Percentiles rank a stretch among this genome's conserved stretches.
Conservation (phyloP, 2,113 vertebrate species). For the Saccopteryx leptura region DNA sequence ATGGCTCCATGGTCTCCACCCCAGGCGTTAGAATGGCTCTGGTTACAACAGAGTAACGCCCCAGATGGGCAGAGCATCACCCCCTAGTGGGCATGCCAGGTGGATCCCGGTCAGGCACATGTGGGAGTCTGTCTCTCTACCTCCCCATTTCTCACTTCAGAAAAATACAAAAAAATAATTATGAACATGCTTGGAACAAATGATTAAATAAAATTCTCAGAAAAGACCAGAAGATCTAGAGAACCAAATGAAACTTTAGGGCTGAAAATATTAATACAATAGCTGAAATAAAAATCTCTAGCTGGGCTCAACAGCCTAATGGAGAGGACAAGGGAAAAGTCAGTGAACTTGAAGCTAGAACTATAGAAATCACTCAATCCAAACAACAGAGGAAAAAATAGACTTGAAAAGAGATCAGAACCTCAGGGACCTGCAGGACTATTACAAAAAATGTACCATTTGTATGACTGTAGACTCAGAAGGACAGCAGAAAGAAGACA, state of each 20-base stretch:
- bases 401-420: background rate
- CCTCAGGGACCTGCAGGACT: background rate
- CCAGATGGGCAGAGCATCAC: too few relatives aligned
- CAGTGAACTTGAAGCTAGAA: background rate
- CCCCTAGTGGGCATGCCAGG: too few relatives aligned
- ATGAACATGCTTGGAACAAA: background rate
- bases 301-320: background rate
- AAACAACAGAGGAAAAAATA: background rate
- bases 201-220: background rate
- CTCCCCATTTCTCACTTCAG: background rate
- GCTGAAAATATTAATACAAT: background rate
- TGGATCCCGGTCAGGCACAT: too few relatives aligned
- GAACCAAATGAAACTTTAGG: background rate
- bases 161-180: background rate
- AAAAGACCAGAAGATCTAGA: background rate
- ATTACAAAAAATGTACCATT: background rate
- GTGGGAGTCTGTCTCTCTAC: too few relatives aligned
- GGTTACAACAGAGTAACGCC: too few relatives aligned
- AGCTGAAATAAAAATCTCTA: background rate
- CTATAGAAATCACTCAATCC: background rate
- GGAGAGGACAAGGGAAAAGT: background rate
- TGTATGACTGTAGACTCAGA: background rate
- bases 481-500: background rate
- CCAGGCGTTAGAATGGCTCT: too few relatives aligned
- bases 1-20: too few relatives aligned